Conservation (phyloP, 2,113 vertebrate species). For the Melanerpes aurifrons region DNA sequence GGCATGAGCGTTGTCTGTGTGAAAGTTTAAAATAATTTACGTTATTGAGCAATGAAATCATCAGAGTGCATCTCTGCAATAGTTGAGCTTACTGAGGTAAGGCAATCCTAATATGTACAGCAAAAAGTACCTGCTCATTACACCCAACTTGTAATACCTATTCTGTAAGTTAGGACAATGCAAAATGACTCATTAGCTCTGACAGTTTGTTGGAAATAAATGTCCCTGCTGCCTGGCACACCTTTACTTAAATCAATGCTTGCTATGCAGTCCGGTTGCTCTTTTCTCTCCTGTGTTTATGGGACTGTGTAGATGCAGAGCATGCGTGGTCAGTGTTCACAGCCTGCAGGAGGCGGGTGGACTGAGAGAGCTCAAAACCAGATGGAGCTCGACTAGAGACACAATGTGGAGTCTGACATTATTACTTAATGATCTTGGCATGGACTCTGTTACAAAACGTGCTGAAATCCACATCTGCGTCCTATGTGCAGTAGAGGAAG, state of each 20-base stretch:
- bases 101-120: not conserved
- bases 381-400: not conserved
- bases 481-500: not conserved
- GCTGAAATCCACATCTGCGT: conserved; percentile 32
- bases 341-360: not conserved
- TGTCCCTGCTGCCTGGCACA: not conserved
- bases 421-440: conserved; percentile 26
- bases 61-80: not conserved
- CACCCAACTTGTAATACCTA: not conserved
- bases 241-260: not conserved
- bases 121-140: not conserved
- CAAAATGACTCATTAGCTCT: not conserved
- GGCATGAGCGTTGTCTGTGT: not conserved
- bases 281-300: accelerated
- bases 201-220: not conserved
- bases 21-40: not conserved
- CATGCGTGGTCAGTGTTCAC: not conserved
- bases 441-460: not conserved
- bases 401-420: not conserved
- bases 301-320: not conserved
- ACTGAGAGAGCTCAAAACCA: not conserved
- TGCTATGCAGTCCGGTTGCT: not conserved
- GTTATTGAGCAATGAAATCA: not conserved
- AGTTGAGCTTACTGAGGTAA: not conserved
- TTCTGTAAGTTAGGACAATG: not conserved